These are phyloP conservation scores for Ceyx melanurus DNA, from an alignment of 2,113 vertebrate genomes.

Conservation along the genomic window DNA sequence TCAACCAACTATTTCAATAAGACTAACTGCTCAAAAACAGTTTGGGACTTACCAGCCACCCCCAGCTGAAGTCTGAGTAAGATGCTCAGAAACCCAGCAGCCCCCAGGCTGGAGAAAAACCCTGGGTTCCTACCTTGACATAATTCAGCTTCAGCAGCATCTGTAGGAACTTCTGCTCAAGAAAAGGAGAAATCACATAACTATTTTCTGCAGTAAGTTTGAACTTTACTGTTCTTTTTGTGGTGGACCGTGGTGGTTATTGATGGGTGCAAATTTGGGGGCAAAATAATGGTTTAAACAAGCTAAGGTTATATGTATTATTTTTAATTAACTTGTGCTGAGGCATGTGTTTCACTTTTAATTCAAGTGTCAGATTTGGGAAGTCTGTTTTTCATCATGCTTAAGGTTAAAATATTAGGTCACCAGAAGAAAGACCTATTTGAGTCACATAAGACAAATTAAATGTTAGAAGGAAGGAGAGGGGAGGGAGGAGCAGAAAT, in stretches of 20 bases:
- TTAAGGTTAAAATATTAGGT: constrained; percentile 59
- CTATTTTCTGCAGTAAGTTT: background rate
- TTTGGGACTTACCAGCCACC: background rate
- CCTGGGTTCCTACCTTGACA: background rate
- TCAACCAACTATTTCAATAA: background rate
- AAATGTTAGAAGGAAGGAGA: constrained; percentile 53
- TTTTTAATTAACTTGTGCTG: constrained; percentile 59
- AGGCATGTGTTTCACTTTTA: constrained; percentile 51
- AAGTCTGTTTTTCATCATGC: constrained; percentile 51
- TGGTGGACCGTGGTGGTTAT: background rate
- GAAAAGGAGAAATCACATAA: background rate
- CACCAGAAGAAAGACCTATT: constrained; percentile 41
- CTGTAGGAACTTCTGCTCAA: background rate
- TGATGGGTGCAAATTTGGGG: constrained; percentile 21
- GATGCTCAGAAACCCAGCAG: background rate
- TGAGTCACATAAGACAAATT: constrained; percentile 55
- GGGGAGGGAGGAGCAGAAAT: constrained; percentile 35
- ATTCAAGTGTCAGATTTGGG: constrained; percentile 41
- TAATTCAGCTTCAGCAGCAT: too few species aligned
- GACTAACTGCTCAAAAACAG: background rate
- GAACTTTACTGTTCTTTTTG: background rate
- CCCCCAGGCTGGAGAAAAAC: background rate
- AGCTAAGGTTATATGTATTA: constrained; percentile 22
- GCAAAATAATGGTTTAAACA: constrained; percentile 3
- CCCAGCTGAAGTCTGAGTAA: background rate